Percentiles rank a stretch among this genome's conserved stretches.
phyloP scores from a whole-genome alignment of 2,888 invertebrate species.

The Callyntrura guangdongensis region DNA sequence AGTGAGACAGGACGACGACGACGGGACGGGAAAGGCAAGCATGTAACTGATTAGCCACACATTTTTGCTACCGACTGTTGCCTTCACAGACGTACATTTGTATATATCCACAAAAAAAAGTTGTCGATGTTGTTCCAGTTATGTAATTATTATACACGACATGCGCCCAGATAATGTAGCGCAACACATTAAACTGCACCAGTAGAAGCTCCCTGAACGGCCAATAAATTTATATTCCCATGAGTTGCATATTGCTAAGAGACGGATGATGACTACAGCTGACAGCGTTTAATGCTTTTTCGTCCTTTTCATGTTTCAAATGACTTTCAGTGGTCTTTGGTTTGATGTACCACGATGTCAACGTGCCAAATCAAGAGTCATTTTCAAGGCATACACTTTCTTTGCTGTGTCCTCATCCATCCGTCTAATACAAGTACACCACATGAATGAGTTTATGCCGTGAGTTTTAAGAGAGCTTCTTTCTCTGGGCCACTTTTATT shows the following conservation, averaged over 20 bases:
- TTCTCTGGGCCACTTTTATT: not conserved
- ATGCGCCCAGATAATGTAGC: not conserved
- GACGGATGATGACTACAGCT: not conserved
- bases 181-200: not conserved
- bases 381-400: no score
- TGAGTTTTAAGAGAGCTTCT: no score
- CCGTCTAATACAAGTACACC: no score
- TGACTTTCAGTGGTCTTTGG: no score
- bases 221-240: not conserved
- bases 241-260: not conserved
- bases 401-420: no score
- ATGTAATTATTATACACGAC: slow-evolving; percentile 35
- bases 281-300: no score
- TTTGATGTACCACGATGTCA: no score
- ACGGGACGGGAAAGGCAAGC: slow-evolving; percentile 31
- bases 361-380: no score
- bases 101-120: not conserved
- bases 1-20: not conserved
- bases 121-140: slow-evolving; percentile 18
- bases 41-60: slow-evolving; percentile 66
- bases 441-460: no score
- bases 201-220: not conserved
- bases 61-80: slow-evolving; percentile 40
- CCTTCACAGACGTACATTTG: no score
- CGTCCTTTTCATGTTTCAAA: no score